Evolutionary conservation across 2,113 vertebrate genomes (phyloP).

Genomic region (Corythaeola cristata): DNA sequence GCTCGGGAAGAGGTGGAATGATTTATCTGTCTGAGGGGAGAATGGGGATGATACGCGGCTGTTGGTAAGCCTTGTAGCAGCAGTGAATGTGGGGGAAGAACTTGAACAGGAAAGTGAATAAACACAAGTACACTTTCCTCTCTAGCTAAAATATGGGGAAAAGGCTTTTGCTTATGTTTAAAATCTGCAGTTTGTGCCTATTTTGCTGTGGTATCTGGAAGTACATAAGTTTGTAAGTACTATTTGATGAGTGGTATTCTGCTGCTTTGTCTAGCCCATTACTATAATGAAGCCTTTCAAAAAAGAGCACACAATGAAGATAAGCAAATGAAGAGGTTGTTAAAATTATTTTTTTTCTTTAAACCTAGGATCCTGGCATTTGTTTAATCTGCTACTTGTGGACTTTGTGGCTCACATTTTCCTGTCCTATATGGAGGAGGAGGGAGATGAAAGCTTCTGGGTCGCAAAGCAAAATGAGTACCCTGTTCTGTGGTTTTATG

Average conservation of each 20-base stretch:
- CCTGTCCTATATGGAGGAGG: slow-evolving; percentile 67
- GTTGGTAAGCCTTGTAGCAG: neutral
- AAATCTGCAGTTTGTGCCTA: neutral
- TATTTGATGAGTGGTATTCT: neutral
- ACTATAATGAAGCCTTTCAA: neutral
- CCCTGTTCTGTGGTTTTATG: neutral
- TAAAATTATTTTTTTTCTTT: slow-evolving; percentile 3
- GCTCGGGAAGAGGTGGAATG: neutral
- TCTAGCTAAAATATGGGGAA: neutral
- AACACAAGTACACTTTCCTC: neutral
- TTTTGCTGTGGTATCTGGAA: neutral
- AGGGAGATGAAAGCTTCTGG: slow-evolving; percentile 13
- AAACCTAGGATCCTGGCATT: slow-evolving; percentile 74
- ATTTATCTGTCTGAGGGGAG: neutral
- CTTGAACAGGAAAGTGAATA: neutral
- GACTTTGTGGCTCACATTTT: slow-evolving; percentile 72
- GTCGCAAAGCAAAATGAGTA: neutral
- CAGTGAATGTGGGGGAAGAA: neutral
- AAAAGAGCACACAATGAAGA: neutral
- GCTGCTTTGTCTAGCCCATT: neutral
- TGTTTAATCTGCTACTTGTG: slow-evolving; percentile 72
- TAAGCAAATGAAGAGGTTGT: neutral
- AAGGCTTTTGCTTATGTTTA: neutral
- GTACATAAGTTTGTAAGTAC: neutral
- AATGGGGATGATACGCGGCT: neutral